Base-by-base conservation (phyloP, 2,888 invertebrate genomes). In the Pedicia rivosa region DNA sequence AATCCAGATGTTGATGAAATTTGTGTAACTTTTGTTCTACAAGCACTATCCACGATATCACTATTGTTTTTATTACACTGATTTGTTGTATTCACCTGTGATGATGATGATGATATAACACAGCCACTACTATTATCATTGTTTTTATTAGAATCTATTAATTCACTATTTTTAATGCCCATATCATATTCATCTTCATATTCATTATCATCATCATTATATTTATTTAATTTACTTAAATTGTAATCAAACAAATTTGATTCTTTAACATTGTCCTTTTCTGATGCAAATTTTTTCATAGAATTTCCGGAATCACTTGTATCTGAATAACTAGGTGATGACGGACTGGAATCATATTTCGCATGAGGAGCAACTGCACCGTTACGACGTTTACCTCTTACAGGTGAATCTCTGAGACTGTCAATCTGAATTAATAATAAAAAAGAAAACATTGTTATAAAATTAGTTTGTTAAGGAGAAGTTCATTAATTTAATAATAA, bases 301-400 rank as follows among this genome's bases (percentile, higher is more conserved):
- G 43, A 43, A 55, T 54, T 17, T 51, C 50, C 29, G 56, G 57
- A 46, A 59, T 57, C 24, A 54, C 14, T 55, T 37, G 52, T 57
- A 34, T 49, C 49, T 26, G 48, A 48, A 27, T 55, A 56, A 8
- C 58, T 59, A 40, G 60, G 59, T 41, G 60, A 59, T 7, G 60
- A 60, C 34, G 62, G 62, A 38, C 57, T 59, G 9, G 62, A 59
- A 47, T 62, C 62, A 20, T 61, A 60, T 26, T 59, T 62, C 34
- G 62, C 62, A 41, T 57, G 54, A 12, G 62, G 62, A 35, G 62
- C 62, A 29, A 38, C 46, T 4, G 59, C 56, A 36, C 60, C 62
- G 47, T 61, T 62, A 25, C 54, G 50, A 25, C 44, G 32, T 32
- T 32, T 32, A 3, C 32, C 20, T 9, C 20, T 17, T 14, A 32